Conservation (phyloP, 2,797 vertebrate genomes). For the Danio aesculapii region DNA sequence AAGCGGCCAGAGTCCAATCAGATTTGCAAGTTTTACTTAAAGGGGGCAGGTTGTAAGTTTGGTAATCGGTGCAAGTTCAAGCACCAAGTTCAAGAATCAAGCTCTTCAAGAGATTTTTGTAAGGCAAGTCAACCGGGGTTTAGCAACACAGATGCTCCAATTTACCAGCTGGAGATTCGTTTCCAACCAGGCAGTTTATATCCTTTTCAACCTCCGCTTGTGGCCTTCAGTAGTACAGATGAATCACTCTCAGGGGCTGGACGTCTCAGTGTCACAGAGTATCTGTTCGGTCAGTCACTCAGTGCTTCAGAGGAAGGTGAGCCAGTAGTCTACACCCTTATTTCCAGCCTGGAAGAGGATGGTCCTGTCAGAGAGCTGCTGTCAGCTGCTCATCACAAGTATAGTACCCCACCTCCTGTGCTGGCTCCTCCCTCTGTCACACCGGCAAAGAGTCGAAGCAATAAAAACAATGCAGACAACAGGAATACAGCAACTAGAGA, state of each 20-base stretch:
- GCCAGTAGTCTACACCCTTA: constrained; percentile 90
- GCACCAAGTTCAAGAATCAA: constrained; percentile 79
- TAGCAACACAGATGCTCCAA: constrained; percentile 74
- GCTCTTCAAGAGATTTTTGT: constrained; percentile 48
- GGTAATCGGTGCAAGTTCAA: constrained; percentile 90
- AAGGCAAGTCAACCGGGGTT: constrained; percentile 81
- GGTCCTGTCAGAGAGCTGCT: constrained; percentile 81
- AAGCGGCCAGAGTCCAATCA: constrained; percentile 63
- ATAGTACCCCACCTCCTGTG: constrained; percentile 82
- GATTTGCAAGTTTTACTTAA: constrained; percentile 89
- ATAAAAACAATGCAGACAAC: constrained; percentile 56
- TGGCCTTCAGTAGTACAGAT: constrained; percentile 92
- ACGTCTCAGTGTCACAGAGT: constrained; percentile 88
- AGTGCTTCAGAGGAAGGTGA: constrained; percentile 82
- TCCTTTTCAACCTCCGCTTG: constrained; percentile 90
- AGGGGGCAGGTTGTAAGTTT: constrained; percentile 88
- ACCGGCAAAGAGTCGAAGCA: constrained; percentile 69
- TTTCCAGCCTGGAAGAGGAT: constrained; percentile 90
- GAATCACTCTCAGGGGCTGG: constrained; percentile 85
- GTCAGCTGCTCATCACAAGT: constrained; percentile 85
- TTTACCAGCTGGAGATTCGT: constrained; percentile 92
- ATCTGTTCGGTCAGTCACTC: constrained; percentile 88
- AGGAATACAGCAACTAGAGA: constrained; percentile 57
- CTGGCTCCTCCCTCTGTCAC: constrained; percentile 44
- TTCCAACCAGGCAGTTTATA: constrained; percentile 91